Conservation (phyloP, 2,797 vertebrate species). For the Schizothorax lantsangensis region DNA sequence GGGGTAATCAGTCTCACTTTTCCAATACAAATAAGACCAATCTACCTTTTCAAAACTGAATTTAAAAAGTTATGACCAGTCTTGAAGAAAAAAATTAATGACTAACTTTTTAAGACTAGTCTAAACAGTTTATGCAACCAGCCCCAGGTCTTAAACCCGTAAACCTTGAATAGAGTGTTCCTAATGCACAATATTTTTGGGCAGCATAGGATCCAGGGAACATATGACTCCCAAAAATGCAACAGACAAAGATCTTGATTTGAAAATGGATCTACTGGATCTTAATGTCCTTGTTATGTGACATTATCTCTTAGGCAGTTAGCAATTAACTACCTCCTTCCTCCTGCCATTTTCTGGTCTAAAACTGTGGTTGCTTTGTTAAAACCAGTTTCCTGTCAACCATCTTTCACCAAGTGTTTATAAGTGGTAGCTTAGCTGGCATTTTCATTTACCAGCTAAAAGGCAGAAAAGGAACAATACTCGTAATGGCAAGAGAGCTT, state of each 20-base stretch:
- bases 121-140: no score
- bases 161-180: not conserved
- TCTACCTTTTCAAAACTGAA: no score
- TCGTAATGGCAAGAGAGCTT: constrained; percentile 80
- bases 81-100: no score
- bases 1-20: no score
- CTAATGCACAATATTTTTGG: not conserved
- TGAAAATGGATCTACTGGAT: not conserved
- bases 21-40: no score
- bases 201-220: not conserved
- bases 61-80: no score
- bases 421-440: constrained; percentile 40
- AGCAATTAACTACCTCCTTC: not conserved
- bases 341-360: not conserved
- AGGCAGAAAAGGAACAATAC: constrained; percentile 14
- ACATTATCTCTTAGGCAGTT: not conserved
- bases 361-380: constrained; percentile 30
- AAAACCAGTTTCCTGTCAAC: constrained; percentile 51
- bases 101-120: no score
- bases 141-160: not conserved
- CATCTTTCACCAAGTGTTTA: constrained; percentile 31
- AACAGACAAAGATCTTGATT: not conserved
- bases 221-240: not conserved
- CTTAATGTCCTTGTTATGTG: not conserved
- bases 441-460: constrained; percentile 31